Evolutionary conservation across 2,888 invertebrate species (phyloP).

Genomic region (Mythimna loreyi): DNA sequence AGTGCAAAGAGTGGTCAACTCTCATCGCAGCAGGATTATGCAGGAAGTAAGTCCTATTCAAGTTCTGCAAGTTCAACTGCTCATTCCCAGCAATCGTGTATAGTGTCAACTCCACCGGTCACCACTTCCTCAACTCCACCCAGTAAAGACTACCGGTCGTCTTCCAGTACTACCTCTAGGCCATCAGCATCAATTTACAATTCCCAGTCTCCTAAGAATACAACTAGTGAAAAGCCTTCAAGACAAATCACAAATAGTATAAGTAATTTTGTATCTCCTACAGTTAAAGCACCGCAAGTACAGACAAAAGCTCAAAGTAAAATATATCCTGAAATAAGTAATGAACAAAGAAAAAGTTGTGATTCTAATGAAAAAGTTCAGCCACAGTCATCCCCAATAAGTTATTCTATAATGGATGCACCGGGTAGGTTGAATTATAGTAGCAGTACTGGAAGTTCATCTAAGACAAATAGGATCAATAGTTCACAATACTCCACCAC

Average conservation of each 20-base stretch:
- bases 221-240: constrained; percentile 81
- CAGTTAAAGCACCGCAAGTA: constrained; percentile 90
- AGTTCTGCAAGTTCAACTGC: constrained; percentile 91
- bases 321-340: constrained; percentile 93
- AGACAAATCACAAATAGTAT: constrained; percentile 79
- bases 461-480: constrained; percentile 87
- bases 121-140: constrained; percentile 89
- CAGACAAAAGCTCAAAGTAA: constrained; percentile 95
- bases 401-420: constrained; percentile 94
- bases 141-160: constrained; percentile 92
- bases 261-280: constrained; percentile 90
- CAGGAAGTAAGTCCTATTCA: constrained; percentile 91
- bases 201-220: constrained; percentile 84
- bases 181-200: constrained; percentile 85
- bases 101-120: constrained; percentile 92
- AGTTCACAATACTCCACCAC: constrained; percentile 89
- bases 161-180: constrained; percentile 88
- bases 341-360: constrained; percentile 90
- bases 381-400: constrained; percentile 93
- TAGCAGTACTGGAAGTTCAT: constrained; percentile 87
- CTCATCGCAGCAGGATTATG: constrained; percentile 90
- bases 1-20: constrained; percentile 90
- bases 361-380: constrained; percentile 88
- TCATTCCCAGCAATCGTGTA: constrained; percentile 93
- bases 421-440: constrained; percentile 92